A percentile compares a stretch with the other conserved stretches of the same genome.
Conservation (phyloP, 2,888 invertebrate genomes). For the Lochmaea crataegi region DNA sequence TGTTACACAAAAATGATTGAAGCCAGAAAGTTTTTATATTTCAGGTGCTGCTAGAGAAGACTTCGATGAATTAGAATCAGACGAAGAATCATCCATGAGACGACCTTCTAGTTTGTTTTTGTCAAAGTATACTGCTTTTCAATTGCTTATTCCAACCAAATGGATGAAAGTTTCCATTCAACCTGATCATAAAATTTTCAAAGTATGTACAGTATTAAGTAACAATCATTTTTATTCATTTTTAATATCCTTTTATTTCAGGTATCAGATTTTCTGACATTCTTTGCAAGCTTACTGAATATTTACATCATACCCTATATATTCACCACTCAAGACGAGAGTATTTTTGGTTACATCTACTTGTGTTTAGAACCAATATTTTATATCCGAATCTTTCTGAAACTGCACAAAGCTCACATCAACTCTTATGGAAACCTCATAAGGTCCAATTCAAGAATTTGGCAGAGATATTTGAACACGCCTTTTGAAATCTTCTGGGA, state of each 20-base stretch:
- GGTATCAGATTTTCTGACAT: constrained; percentile 31
- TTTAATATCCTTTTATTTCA: constrained; percentile 15
- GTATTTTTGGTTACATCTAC: constrained; percentile 22
- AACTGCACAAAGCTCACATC: constrained; percentile 31
- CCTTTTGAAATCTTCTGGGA: constrained; percentile 38
- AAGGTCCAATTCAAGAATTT: constrained; percentile 24
- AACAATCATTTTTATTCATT: no score
- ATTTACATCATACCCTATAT: constrained; percentile 38
- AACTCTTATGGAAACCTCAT: constrained; percentile 39
- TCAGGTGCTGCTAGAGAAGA: constrained; percentile 7
- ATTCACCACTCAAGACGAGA: constrained; percentile 35
- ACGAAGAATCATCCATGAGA: constrained; percentile 12
- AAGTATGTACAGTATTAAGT: constrained; percentile 23
- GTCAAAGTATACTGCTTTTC: background rate
- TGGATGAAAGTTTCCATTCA: constrained; percentile 34
- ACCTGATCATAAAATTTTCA: constrained; percentile 31
- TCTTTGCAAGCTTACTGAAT: constrained; percentile 36
- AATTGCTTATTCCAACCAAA: background rate
- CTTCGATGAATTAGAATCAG: constrained; percentile 16
- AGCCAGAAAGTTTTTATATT: background rate
- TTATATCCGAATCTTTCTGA: constrained; percentile 38
- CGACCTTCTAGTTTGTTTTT: background rate
- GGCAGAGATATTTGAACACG: constrained; percentile 36
- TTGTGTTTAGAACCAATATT: constrained; percentile 39
- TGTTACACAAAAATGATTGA: no score